A percentile compares a stretch with the other conserved stretches of the same genome.
Evolutionary conservation across 35 echinoderm and acorn worm genomes (phyloP).

Genomic region (Eucidaris tribuloides): DNA sequence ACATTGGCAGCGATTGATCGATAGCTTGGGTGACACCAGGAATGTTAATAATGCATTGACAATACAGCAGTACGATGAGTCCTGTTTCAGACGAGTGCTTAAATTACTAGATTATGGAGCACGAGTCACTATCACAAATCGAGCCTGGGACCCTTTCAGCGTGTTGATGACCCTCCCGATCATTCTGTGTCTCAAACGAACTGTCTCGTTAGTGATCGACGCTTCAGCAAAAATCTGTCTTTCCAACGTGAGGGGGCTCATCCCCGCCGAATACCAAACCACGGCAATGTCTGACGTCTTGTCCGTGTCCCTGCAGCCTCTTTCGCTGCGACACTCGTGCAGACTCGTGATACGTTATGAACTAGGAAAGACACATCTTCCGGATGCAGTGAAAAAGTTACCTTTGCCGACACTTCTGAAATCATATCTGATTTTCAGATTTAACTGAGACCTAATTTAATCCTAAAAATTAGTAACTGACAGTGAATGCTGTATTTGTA

Average conservation of each 20-base stretch:
- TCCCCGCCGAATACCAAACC: not conserved
- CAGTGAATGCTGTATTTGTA: no score
- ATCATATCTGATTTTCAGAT: no score
- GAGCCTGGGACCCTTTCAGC: not conserved
- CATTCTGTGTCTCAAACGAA: not conserved
- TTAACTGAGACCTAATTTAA: no score
- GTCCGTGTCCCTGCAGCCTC: not conserved
- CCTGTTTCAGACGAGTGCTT: not conserved
- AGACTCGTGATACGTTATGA: not conserved
- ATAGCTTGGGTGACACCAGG: not conserved
- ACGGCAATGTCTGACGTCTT: not conserved
- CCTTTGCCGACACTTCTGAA: no score
- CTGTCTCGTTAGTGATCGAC: not conserved
- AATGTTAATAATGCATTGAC: no score
- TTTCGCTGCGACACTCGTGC: not conserved
- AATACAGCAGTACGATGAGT: not conserved
- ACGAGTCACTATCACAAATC: not conserved
- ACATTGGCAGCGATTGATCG: not conserved
- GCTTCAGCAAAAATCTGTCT: not conserved
- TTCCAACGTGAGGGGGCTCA: not conserved
- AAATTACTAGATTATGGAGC: constrained; percentile 1
- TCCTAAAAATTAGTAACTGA: no score
- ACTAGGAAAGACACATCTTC: no score
- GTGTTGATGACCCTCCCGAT: not conserved
- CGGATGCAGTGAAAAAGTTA: no score